Percentiles rank a stretch among this genome's conserved stretches.
phyloP scores from a whole-genome alignment of 2,888 invertebrate species.

The Apodemia zela region DNA sequence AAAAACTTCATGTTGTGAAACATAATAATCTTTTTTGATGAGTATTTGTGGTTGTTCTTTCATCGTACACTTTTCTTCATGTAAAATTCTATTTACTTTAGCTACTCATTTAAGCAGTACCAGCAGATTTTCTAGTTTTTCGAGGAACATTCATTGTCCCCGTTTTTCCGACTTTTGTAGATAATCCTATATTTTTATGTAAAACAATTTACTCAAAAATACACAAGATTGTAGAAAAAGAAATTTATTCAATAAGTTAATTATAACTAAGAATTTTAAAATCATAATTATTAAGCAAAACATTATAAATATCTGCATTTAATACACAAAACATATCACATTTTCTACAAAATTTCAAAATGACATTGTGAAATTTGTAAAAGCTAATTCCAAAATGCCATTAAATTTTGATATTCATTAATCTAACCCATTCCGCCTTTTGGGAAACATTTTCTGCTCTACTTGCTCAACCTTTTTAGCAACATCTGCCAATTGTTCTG shows the following conservation, averaged over 20 bases:
- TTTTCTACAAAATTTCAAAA: not conserved
- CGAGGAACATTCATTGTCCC: too few species aligned
- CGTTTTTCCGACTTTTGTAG: too few species aligned
- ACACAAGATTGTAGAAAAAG: not conserved
- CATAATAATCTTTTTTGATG: too few species aligned
- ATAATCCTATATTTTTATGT: too few species aligned
- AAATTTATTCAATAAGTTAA: not conserved
- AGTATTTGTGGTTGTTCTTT: too few species aligned
- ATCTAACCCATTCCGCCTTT: conserved; percentile 67
- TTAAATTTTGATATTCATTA: conserved; percentile 31
- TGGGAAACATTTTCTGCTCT: conserved; percentile 61
- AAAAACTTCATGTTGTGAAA: too few species aligned
- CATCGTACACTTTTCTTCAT: too few species aligned
- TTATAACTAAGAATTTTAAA: not conserved
- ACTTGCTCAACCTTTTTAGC: conserved; percentile 64
- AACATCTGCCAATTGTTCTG: conserved; percentile 58
- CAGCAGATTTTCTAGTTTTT: too few species aligned
- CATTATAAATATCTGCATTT: not conserved
- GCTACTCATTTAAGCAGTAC: too few species aligned
- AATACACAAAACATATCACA: not conserved
- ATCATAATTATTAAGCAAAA: not conserved
- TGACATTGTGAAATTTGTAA: not conserved
- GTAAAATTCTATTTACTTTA: too few species aligned
- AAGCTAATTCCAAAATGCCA: too few species aligned
- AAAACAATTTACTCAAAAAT: not conserved